These are phyloP conservation scores for Chaetodon auriga DNA, from an alignment of 2,113 vertebrate species.

Conservation along the genomic window DNA sequence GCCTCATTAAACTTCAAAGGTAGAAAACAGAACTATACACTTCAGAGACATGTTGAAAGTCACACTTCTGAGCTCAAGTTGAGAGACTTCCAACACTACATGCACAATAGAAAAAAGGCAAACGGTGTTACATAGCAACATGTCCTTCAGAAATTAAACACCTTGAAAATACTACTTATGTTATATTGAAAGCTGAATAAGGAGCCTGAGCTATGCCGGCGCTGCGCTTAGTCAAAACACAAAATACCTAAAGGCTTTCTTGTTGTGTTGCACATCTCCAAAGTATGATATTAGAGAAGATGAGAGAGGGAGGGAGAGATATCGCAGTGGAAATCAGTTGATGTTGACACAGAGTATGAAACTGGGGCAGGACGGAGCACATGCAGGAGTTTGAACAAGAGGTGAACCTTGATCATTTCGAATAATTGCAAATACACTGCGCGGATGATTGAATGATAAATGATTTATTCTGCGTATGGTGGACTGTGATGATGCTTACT, in stretches of 20 bases:
- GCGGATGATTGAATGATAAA: neutral
- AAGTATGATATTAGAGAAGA: slow-evolving; percentile 33
- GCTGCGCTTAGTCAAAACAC: neutral
- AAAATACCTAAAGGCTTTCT: slow-evolving; percentile 4
- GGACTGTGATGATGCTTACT: neutral
- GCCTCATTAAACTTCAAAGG: slow-evolving; percentile 29
- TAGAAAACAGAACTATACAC: neutral
- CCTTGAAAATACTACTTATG: neutral
- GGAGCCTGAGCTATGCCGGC: neutral
- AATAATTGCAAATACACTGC: slow-evolving; percentile 41
- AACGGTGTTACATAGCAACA: neutral
- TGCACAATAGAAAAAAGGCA: neutral
- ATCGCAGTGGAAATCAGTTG: neutral
- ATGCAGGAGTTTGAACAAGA: neutral
- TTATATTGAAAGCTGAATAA: neutral
- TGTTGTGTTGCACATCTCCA: neutral
- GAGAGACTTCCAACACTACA: neutral
- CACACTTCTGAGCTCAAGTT: slow-evolving; percentile 1
- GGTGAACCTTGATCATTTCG: neutral
- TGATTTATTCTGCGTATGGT: slow-evolving; percentile 5
- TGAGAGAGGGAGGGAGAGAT: neutral
- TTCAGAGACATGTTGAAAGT: neutral
- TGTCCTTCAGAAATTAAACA: neutral
- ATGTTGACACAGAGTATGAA: slow-evolving; percentile 33
- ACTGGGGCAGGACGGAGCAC: neutral